phyloP scores from a whole-genome alignment of 2,113 vertebrate genomes.

The Protobothrops mucrosquamatus region DNA sequence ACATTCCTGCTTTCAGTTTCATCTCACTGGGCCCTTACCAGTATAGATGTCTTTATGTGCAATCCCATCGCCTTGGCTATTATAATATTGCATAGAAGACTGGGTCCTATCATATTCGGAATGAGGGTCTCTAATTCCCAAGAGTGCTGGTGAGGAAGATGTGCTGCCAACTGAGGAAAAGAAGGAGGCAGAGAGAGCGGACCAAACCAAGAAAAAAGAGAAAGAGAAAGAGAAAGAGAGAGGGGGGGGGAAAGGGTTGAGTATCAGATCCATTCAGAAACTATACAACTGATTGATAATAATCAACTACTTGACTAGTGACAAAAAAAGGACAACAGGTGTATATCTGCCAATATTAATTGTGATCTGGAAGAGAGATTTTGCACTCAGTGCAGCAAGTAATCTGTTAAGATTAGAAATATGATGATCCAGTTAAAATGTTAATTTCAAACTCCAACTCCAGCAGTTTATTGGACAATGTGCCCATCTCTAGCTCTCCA shows the following conservation, averaged over 20 bases:
- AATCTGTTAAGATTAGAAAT: neutral
- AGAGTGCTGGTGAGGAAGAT: slow-evolving; percentile 89
- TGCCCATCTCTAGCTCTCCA: neutral
- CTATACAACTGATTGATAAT: neutral
- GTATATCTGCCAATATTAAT: neutral
- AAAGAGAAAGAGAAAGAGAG: neutral
- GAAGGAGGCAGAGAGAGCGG: slow-evolving; percentile 10
- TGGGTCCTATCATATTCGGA: slow-evolving; percentile 88
- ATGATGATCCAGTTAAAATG: neutral
- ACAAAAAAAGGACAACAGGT: neutral
- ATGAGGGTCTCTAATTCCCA: slow-evolving; percentile 90
- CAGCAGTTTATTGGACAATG: neutral
- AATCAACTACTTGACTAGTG: neutral
- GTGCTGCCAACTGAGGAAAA: slow-evolving; percentile 85
- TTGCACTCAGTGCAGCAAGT: neutral
- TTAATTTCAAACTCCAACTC: neutral
- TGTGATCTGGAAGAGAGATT: neutral
- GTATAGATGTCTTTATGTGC: slow-evolving; percentile 87
- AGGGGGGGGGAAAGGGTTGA: neutral
- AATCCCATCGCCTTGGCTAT: slow-evolving; percentile 86
- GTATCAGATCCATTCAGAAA: neutral
- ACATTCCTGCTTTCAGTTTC: neutral
- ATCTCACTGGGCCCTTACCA: slow-evolving; percentile 73
- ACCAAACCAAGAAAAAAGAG: neutral
- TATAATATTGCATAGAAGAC: slow-evolving; percentile 97